Evolutionary conservation across 2,113 vertebrate genomes (phyloP).

Genomic region (Hippocampus mohnikei): DNA sequence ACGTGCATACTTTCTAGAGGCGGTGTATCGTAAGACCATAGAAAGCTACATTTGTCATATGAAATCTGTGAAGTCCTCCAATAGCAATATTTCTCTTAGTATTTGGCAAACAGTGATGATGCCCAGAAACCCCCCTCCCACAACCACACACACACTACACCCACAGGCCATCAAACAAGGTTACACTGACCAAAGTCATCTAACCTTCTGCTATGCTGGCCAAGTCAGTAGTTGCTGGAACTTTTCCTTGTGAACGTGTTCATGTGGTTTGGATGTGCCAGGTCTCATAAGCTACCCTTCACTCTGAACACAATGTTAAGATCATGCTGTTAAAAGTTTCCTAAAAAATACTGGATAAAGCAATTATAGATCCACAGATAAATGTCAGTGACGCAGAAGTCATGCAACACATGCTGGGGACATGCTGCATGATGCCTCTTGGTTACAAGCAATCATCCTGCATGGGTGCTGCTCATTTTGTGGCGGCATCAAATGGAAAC

Average conservation of each 20-base stretch:
- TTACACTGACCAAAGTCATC: slow-evolving; percentile 56
- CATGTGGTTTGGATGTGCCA: slow-evolving; percentile 18
- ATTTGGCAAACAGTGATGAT: slow-evolving; percentile 49
- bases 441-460: slow-evolving; percentile 45
- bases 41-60: not conserved
- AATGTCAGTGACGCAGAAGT: slow-evolving; percentile 24
- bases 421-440: slow-evolving; percentile 24
- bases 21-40: too few relatives aligned
- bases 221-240: slow-evolving; percentile 53
- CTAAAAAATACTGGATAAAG: slow-evolving; percentile 6
- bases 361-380: slow-evolving; percentile 1
- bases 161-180: slow-evolving; percentile 36
- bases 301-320: not conserved
- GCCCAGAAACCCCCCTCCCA: slow-evolving; percentile 54
- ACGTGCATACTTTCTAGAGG: not conserved
- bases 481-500: slow-evolving; percentile 53
- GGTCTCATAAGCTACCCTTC: not conserved
- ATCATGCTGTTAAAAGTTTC: not conserved
- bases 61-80: slow-evolving; percentile 22
- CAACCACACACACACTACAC: too few relatives aligned
- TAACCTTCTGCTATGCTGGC: slow-evolving; percentile 47
- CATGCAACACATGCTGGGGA: slow-evolving; percentile 34
- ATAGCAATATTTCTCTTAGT: slow-evolving; percentile 38
- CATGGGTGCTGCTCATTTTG: slow-evolving; percentile 48
- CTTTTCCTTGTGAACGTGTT: slow-evolving; percentile 33